Conservation (phyloP, 2,113 vertebrate genomes). For the Rhineura floridana region DNA sequence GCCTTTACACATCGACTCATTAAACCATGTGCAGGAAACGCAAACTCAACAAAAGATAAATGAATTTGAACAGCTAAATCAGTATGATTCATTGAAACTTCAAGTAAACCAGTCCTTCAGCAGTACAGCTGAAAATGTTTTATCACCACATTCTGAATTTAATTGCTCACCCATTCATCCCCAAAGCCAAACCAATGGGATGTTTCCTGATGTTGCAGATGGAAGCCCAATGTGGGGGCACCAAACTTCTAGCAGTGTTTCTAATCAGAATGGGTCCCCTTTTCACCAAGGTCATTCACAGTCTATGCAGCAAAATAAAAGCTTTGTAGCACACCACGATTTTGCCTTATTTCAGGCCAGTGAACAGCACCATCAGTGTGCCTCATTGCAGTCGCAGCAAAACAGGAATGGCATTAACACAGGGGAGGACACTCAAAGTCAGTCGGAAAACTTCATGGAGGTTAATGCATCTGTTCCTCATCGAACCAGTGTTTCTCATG, state of each 20-base stretch:
- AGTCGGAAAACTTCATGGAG: conserved; percentile 87
- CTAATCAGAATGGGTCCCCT: conserved; percentile 83
- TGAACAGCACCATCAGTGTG: conserved; percentile 81
- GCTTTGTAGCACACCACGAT: conserved; percentile 85
- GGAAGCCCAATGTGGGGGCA: conserved; percentile 96
- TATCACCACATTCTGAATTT: conserved; percentile 89
- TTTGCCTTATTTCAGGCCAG: conserved; percentile 90
- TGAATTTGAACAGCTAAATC: conserved; percentile 88
- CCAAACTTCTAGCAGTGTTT: conserved; percentile 80
- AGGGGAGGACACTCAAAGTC: conserved; percentile 76
- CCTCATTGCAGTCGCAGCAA: conserved; percentile 75
- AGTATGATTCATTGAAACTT: conserved; percentile 88
- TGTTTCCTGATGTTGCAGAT: conserved; percentile 88
- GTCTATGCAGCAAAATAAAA: conserved; percentile 85
- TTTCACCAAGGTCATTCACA: conserved; percentile 88
- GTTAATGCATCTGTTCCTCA: conserved; percentile 78
- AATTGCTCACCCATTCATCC: conserved; percentile 85
- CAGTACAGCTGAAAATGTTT: conserved; percentile 79
- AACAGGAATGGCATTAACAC: conserved; percentile 78
- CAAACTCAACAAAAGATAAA: conserved; percentile 79
- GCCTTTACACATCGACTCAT: conserved; percentile 88
- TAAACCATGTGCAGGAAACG: conserved; percentile 86
- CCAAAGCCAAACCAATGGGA: conserved; percentile 87
- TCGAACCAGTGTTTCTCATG: conserved; percentile 79
- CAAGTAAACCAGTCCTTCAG: conserved; percentile 84